These are phyloP conservation scores for Ancistrus triradiatus DNA, from an alignment of 2,113 vertebrate genomes.

Conservation along the genomic window DNA sequence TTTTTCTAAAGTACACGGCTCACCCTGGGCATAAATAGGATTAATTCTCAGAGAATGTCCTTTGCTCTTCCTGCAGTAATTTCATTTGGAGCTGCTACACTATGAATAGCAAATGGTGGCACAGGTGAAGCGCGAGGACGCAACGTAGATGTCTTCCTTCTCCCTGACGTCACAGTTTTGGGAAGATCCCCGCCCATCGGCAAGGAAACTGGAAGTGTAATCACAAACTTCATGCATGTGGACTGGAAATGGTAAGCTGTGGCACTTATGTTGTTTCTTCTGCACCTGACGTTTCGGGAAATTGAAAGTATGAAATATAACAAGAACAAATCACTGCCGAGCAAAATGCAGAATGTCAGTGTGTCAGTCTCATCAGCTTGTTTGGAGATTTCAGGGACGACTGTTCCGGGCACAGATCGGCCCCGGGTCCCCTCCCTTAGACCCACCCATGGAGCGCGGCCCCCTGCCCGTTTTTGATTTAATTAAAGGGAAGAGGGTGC, in stretches of 20 bases:
- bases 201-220: conserved; percentile 65
- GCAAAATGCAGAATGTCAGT: background rate
- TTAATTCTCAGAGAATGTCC: conserved; percentile 75
- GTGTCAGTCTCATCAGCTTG: background rate
- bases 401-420: conserved; percentile 39
- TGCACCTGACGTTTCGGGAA: background rate
- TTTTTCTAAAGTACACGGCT: conserved; percentile 44
- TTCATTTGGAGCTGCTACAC: conserved; percentile 71
- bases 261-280: background rate
- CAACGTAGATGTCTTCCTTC: conserved; percentile 64
- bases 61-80: conserved; percentile 74
- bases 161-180: conserved; percentile 67
- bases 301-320: background rate
- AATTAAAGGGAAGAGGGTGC: conserved; percentile 69
- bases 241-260: conserved; percentile 49
- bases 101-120: conserved; percentile 73
- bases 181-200: conserved; percentile 52
- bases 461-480: conserved; percentile 67
- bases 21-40: conserved; percentile 71
- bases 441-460: conserved; percentile 50
- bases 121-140: conserved; percentile 62
- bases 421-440: conserved; percentile 1
- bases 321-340: background rate
- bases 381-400: conserved; percentile 47
- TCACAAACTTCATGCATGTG: conserved; percentile 58